Conservation (phyloP, 2,113 vertebrate genomes). For the Hemiscyllium ocellatum region DNA sequence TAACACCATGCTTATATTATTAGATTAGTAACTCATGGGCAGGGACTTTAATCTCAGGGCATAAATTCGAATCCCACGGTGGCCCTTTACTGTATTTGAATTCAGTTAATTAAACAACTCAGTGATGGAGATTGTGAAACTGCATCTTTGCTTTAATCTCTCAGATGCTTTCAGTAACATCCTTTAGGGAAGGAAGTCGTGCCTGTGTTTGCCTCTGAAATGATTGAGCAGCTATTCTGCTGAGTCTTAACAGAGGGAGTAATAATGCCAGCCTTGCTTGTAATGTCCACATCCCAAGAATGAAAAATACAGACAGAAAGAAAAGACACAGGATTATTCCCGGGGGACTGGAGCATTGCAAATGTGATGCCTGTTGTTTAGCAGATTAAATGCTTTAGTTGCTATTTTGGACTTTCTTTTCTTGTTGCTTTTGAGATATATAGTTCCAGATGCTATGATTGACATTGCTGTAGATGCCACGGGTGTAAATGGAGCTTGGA, state of each 20-base stretch:
- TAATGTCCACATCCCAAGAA: background rate
- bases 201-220: background rate
- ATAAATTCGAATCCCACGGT: background rate
- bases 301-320: background rate
- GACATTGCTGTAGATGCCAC: slow-evolving; percentile 77
- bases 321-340: background rate
- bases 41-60: background rate
- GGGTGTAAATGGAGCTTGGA: slow-evolving; percentile 68
- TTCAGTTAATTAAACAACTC: background rate
- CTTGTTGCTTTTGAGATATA: slow-evolving; percentile 73
- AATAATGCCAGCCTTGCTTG: background rate
- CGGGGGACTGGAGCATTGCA: too few relatives aligned
- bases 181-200: background rate
- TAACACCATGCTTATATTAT: too few relatives aligned
- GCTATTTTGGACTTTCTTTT: slow-evolving; percentile 78
- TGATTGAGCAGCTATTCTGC: background rate
- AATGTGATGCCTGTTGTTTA: too few relatives aligned
- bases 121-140: background rate
- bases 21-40: background rate
- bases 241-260: background rate
- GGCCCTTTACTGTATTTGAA: background rate
- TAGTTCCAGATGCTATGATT: slow-evolving; percentile 72
- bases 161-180: background rate
- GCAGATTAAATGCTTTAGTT: slow-evolving; percentile 55
- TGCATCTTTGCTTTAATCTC: background rate